phyloP scores from a whole-genome alignment of 2,888 invertebrate species.

The Nebria salina region DNA sequence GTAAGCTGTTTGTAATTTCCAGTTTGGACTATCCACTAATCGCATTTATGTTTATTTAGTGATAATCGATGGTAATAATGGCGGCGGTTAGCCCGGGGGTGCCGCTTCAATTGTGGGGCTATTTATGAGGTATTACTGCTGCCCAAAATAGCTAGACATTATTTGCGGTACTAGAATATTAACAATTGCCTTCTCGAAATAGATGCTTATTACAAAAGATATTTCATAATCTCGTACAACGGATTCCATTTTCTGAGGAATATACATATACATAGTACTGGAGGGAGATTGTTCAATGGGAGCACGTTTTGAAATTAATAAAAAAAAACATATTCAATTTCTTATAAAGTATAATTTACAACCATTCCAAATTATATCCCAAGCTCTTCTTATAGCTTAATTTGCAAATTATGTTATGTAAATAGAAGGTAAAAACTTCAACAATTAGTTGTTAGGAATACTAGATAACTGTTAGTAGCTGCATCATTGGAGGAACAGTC shows the following conservation, averaged over 20 bases:
- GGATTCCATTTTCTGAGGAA: background rate
- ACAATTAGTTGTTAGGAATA: too few species aligned
- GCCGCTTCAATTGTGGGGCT: conserved; percentile 23
- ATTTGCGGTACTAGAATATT: conserved; percentile 6
- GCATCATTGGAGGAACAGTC: too few species aligned
- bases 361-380: background rate
- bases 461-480: too few species aligned
- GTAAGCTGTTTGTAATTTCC: conserved; percentile 33
- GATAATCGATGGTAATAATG: conserved; percentile 40
- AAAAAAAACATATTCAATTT: background rate
- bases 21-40: conserved; percentile 16
- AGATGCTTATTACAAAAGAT: background rate
- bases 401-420: background rate
- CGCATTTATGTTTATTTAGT: conserved; percentile 41
- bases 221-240: background rate
- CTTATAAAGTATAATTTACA: background rate
- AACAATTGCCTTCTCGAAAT: background rate
- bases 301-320: background rate
- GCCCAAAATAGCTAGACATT: conserved; percentile 2
- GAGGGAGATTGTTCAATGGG: background rate
- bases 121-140: background rate
- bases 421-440: background rate
- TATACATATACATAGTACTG: background rate
- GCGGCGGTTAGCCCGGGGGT: conserved; percentile 25
- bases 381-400: background rate